Conservation (phyloP, 37 sponge, comb jelly and placozoan genomes). For the Oscarella lobularis region DNA sequence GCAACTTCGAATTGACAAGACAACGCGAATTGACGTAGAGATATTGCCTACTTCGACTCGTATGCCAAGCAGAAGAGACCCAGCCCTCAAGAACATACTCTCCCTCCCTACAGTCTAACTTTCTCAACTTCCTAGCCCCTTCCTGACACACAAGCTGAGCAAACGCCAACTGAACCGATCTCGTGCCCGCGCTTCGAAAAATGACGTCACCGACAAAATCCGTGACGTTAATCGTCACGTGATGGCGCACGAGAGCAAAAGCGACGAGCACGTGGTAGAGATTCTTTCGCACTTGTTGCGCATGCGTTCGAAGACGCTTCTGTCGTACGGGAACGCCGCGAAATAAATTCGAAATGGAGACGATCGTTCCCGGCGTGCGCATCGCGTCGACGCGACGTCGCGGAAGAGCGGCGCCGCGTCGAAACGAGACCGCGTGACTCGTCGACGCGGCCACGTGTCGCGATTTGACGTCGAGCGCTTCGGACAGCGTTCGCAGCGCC, state of each 20-base stretch:
- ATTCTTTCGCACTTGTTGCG: too few species aligned
- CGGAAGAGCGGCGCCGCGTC: constrained; percentile 9
- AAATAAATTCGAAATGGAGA: constrained; percentile 48
- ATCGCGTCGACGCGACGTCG: constrained; percentile 3
- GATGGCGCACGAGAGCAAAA: constrained; percentile 30
- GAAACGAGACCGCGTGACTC: constrained; percentile 34
- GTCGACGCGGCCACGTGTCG: constrained; percentile 28
- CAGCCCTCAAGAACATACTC: constrained; percentile 18
- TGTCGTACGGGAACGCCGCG: constrained; percentile 52
- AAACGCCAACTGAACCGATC: constrained; percentile 21
- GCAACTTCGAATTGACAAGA: constrained; percentile 26
- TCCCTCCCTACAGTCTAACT: background rate
- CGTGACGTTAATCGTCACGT: constrained; percentile 34
- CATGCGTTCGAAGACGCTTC: constrained; percentile 17
- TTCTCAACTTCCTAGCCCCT: constrained; percentile 6
- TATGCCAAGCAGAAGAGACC: constrained; percentile 24
- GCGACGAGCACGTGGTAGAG: constrained; percentile 12
- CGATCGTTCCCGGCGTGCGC: constrained; percentile 36
- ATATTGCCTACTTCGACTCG: constrained; percentile 33
- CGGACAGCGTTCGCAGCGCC: constrained; percentile 23
- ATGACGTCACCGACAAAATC: constrained; percentile 18
- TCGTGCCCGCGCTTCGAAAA: constrained; percentile 14
- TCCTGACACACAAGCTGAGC: constrained; percentile 17
- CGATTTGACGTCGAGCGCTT: constrained; percentile 39
- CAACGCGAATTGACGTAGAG: constrained; percentile 48